phyloP scores from a whole-genome alignment of 35 echinoderm and acorn worm genomes.

The Apostichopus japonicus region DNA sequence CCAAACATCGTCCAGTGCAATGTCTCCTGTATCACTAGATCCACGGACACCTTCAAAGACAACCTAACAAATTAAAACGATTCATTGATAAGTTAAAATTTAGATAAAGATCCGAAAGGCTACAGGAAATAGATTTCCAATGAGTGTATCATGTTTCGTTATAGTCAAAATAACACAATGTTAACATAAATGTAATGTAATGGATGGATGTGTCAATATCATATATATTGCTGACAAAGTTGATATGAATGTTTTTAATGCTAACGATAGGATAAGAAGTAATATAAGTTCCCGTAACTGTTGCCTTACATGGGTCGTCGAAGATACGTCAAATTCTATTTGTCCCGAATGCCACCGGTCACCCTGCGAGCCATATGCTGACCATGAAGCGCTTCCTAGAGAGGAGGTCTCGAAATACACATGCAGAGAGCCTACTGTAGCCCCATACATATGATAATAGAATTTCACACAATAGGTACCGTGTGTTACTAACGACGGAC shows the following conservation, averaged over 20 bases:
- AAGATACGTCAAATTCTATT: slow-evolving; percentile 2
- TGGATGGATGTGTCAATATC: neutral
- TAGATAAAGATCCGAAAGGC: too few species aligned
- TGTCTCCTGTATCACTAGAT: slow-evolving; percentile 64
- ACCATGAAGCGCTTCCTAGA: slow-evolving; percentile 40
- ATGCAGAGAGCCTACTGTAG: slow-evolving; percentile 50
- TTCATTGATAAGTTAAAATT: too few species aligned
- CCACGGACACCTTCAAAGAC: slow-evolving; percentile 72
- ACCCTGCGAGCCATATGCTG: slow-evolving; percentile 58
- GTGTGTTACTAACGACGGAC: slow-evolving; percentile 30
- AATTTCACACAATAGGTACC: slow-evolving; percentile 55
- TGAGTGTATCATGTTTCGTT: too few species aligned
- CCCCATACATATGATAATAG: slow-evolving; percentile 79
- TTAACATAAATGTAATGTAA: neutral
- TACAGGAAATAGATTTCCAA: too few species aligned
- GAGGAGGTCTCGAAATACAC: slow-evolving; percentile 13
- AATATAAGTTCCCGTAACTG: too few species aligned
- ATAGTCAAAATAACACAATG: neutral
- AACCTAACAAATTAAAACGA: slow-evolving; percentile 22
- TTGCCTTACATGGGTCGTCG: slow-evolving; percentile 25
- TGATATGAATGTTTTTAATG: neutral
- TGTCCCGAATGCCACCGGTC: slow-evolving; percentile 67
- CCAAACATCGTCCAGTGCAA: slow-evolving; percentile 82
- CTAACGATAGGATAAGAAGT: too few species aligned
- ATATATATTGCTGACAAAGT: neutral